Evolutionary conservation across 2,888 invertebrate species (phyloP), one percentile per base, ranked within the genome.

Genomic region (Euplagia quadripunctaria): DNA sequence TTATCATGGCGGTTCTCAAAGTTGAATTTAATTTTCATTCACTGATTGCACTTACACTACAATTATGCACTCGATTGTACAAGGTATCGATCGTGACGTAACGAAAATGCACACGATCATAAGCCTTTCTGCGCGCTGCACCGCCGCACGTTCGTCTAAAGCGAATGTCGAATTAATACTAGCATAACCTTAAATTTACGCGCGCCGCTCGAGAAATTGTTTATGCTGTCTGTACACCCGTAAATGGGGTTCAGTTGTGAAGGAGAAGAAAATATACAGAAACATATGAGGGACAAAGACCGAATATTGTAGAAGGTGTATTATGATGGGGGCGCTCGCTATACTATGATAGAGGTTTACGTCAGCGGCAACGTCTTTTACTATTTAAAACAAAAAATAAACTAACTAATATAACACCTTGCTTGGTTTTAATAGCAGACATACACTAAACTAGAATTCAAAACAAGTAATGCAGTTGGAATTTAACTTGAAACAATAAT

Each of bases 121-220:
- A 70, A 84, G 82, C 84, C 78, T 84, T 83, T 79, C 80, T 77
- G 75, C 81, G 80, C 77, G 76, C 74, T 76, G 74, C 83, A 78
- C 82, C 68, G 74, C 79, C 79, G 83, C 89, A 91, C 94, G 94
- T 94, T 87, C 94, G 90, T 87, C 89, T 88, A 84, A 81, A 86
- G 85, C 91, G 91, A 91, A 92, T 88, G 94, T 90, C 87, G 92
- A 91, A 91, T 93, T 93, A 93, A 93, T 92, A 96, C 95, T 96
- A 94, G 92, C 93, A 94, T 95, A 94, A 96, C 95, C 94, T 95
- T 91, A 94, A 95, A 95, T 91, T 92, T 94, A 94, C 92, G 93
- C 93, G 92, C 91, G 91, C 91, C 86, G 92, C 87, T 90, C 89
- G 90, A 91, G 92, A 92, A 90, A 94, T 93, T 93, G 93, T 95